These are phyloP conservation scores for western clawed frog (Xenopus tropicalis) DNA, from an alignment of 2,113 vertebrate genomes.

Conservation along the genomic window UCB_Xtro_10.0 CM004449.2:50047001-50047500, in stretches of 20 bases:
- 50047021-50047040: no score
- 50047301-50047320: constrained; percentile 50
- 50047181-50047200: constrained; percentile 1
- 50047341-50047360: constrained; percentile 28
- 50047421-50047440: not conserved
- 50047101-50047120: not conserved
- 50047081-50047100: no score
- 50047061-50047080: no score
- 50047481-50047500: no score
- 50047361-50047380: not conserved
- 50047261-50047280: constrained; percentile 49
- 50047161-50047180: constrained; percentile 2
- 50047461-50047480: no score
- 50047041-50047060: no score
- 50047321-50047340: constrained; percentile 43
- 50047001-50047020: no score
- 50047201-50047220: not conserved
- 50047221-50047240: constrained; percentile 14
- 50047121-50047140: not conserved
- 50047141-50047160: not conserved
- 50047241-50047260: constrained; percentile 46
- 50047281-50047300: constrained; percentile 41
- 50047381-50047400: not conserved
- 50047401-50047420: not conserved
- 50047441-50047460: not conserved